A percentile compares a stretch with the other conserved stretches of the same genome.
These are phyloP conservation scores for Graptemys geographica DNA, from an alignment of 2,797 vertebrate species.

Conservation along the genomic window DNA sequence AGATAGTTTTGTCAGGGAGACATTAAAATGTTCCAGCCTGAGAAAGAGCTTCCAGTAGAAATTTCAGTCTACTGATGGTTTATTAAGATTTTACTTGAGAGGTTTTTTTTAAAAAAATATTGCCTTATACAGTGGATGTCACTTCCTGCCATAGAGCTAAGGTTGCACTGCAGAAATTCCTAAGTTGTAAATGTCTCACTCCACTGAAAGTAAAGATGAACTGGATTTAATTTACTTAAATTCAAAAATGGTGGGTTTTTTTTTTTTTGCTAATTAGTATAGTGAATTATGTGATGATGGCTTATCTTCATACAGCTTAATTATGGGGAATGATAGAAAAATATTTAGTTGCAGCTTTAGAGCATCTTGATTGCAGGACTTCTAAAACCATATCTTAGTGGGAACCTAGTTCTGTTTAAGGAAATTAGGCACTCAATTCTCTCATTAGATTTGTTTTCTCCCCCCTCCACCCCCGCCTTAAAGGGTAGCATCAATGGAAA, in stretches of 20 bases:
- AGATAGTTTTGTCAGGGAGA: constrained; percentile 16
- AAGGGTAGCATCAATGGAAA: not conserved
- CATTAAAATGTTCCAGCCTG: not conserved
- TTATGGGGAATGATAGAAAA: not conserved
- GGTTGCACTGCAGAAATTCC: not conserved
- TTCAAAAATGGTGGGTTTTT: not conserved
- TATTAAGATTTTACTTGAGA: constrained; percentile 25
- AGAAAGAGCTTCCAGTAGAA: constrained; percentile 5
- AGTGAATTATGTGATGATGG: not conserved
- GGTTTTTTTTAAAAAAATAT: constrained; percentile 24
- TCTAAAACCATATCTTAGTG: not conserved
- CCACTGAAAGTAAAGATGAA: not conserved
- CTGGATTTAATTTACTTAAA: not conserved
- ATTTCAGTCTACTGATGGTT: constrained; percentile 52
- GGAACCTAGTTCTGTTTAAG: not conserved
- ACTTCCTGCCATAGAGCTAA: not conserved
- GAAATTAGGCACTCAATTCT: not conserved
- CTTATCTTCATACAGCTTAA: constrained; percentile 12
- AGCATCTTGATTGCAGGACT: not conserved
- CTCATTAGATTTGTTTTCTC: constrained; percentile 42
- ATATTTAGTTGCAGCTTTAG: not conserved
- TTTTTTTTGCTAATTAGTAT: not conserved
- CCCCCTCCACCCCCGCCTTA: constrained; percentile 12
- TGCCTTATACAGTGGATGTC: not conserved
- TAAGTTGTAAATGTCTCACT: constrained; percentile 15